phyloP scores from a whole-genome alignment of 2,797 vertebrate genomes.

The Macrochelys suwanniensis region DNA sequence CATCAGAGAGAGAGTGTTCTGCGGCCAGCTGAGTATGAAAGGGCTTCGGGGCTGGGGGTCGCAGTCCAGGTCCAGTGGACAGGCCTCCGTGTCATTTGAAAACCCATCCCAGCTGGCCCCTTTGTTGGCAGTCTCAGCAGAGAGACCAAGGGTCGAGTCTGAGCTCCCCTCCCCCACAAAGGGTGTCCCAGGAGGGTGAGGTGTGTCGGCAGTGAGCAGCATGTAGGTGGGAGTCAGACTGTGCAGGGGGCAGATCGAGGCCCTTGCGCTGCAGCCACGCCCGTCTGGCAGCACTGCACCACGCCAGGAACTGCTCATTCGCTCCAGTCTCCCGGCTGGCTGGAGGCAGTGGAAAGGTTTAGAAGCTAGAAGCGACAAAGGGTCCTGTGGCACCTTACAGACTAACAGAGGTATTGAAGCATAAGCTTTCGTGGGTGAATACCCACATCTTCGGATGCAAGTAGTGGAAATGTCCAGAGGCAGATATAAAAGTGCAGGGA shows the following conservation, averaged over 20 bases:
- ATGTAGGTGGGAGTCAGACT: not conserved
- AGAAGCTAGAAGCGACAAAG: too few species aligned
- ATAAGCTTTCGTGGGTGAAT: too few species aligned
- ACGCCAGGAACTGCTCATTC: not conserved
- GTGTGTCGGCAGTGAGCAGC: not conserved
- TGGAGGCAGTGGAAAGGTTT: not conserved
- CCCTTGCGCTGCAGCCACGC: not conserved
- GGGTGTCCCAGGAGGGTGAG: not conserved
- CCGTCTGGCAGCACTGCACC: not conserved
- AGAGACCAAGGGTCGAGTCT: not conserved
- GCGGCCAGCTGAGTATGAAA: not conserved
- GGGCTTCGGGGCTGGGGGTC: not conserved
- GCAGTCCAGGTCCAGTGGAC: not conserved
- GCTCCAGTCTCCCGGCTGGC: not conserved
- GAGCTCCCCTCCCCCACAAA: not conserved
- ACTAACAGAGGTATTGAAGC: too few species aligned
- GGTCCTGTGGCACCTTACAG: too few species aligned
- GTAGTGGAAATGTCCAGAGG: too few species aligned
- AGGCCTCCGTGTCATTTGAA: not conserved
- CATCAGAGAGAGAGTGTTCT: not conserved
- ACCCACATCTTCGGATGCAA: too few species aligned
- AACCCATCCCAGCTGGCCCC: rapidly evolving
- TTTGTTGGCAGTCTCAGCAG: not conserved
- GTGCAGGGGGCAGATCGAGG: not conserved
- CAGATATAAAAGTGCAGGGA: too few species aligned